A percentile compares a stretch with the other conserved stretches of the same genome.
phyloP scores from a whole-genome alignment of 2,113 vertebrate genomes.

The Tor tambroides region DNA sequence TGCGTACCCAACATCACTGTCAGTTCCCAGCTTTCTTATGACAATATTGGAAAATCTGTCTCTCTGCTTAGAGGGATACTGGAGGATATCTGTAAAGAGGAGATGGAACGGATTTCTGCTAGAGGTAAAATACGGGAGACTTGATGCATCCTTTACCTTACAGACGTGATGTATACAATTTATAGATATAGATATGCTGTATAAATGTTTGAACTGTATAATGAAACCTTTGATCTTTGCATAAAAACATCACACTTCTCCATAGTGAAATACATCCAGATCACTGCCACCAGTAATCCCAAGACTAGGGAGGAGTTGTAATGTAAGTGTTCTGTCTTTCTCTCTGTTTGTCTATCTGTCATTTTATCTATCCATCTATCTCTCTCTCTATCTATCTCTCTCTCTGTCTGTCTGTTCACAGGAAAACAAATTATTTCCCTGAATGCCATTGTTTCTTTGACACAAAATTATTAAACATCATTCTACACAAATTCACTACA shows the following conservation, averaged over 20 bases:
- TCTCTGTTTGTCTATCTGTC: no score
- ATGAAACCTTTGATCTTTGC: no score
- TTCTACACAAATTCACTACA: background rate
- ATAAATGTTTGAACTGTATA: no score
- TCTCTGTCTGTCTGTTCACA: no score
- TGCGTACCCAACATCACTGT: background rate
- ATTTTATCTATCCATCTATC: no score
- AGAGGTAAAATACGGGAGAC: slow-evolving; percentile 1
- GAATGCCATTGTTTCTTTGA: no score
- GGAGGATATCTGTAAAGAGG: background rate
- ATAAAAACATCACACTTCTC: background rate
- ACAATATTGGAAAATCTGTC: background rate
- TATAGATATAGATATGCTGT: background rate
- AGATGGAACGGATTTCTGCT: background rate
- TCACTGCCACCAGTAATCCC: background rate
- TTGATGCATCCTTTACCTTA: background rate
- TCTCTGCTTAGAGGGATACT: background rate
- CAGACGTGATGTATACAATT: background rate
- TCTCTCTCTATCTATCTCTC: no score
- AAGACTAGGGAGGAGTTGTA: background rate
- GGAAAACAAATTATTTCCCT: no score
- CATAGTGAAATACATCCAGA: background rate
- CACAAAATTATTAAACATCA: background rate
- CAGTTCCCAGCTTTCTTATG: background rate
- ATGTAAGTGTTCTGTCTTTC: background rate